Percentiles rank a stretch among this genome's conserved stretches.
Conservation (phyloP, 2,113 vertebrate species). For the Plecturocebus donacophilus region DNA sequence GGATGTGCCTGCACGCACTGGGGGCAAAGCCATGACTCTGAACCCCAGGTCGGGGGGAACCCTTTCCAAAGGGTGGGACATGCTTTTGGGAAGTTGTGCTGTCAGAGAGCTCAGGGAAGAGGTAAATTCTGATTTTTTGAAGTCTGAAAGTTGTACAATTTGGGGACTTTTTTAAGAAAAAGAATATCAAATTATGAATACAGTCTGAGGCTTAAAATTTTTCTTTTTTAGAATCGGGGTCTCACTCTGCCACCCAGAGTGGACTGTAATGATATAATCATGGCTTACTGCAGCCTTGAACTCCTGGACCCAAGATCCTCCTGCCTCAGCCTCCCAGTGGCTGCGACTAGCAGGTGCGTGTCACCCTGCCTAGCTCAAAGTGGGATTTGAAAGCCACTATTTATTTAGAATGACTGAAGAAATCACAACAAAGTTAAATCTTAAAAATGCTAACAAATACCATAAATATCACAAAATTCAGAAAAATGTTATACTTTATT, state of each 20-base stretch:
- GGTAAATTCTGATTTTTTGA: not conserved
- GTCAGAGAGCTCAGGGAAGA: not conserved
- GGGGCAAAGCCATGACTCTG: not conserved
- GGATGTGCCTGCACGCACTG: rapidly evolving
- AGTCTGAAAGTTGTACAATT: not conserved
- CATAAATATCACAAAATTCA: not conserved
- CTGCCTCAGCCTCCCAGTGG: too few relatives aligned
- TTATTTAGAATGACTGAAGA: conserved; percentile 20
- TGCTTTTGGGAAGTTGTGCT: not conserved
- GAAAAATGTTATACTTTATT: not conserved
- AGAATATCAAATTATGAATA: not conserved
- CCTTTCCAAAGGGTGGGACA: too few relatives aligned
- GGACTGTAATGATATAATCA: too few relatives aligned
- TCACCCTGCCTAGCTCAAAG: too few relatives aligned
- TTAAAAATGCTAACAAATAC: not conserved
- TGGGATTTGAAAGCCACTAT: conserved; percentile 20
- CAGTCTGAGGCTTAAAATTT: not conserved
- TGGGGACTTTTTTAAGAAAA: not conserved
- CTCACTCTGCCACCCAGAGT: too few relatives aligned
- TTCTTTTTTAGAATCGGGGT: too few relatives aligned
- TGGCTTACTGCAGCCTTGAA: too few relatives aligned
- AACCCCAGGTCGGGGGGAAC: too few relatives aligned
- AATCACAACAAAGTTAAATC: not conserved
- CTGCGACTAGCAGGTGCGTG: too few relatives aligned
- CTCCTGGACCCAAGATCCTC: too few relatives aligned